phyloP scores from a whole-genome alignment of 2,113 vertebrate genomes.

The Labeo catla region DNA sequence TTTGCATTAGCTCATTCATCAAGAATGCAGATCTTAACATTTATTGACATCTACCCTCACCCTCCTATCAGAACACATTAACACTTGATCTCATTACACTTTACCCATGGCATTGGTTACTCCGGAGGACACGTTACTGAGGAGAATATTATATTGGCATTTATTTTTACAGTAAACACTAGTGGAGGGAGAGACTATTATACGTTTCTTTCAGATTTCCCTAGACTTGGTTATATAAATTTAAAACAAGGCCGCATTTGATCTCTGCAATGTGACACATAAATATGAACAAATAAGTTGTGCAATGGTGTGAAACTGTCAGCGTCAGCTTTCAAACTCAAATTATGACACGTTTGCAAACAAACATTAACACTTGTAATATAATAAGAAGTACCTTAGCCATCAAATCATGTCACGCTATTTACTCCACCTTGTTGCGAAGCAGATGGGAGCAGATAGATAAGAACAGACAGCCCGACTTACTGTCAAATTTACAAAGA shows the following conservation, averaged over 20 bases:
- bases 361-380: neutral
- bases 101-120: constrained; percentile 6
- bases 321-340: constrained; percentile 4
- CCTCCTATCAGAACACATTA: constrained; percentile 49
- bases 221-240: constrained; percentile 12
- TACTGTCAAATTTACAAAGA: constrained; percentile 11
- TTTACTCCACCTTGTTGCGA: neutral
- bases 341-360: neutral
- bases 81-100: constrained; percentile 36
- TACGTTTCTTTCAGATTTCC: neutral
- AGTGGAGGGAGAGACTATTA: neutral
- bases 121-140: constrained; percentile 30
- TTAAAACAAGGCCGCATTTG: constrained; percentile 28
- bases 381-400: neutral
- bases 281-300: constrained; percentile 1
- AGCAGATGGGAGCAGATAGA: constrained; percentile 16
- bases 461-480: constrained; percentile 7
- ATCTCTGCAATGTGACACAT: constrained; percentile 1
- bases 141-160: constrained; percentile 20
- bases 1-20: constrained; percentile 58
- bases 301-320: constrained; percentile 25
- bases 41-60: constrained; percentile 46
- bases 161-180: constrained; percentile 16
- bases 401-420: constrained; percentile 4
- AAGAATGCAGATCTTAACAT: constrained; percentile 45